Evolutionary conservation across 2,888 invertebrate species (phyloP), one percentile per base, ranked within the genome.

Genomic region (Zootermopsis nevadensis): DNA sequence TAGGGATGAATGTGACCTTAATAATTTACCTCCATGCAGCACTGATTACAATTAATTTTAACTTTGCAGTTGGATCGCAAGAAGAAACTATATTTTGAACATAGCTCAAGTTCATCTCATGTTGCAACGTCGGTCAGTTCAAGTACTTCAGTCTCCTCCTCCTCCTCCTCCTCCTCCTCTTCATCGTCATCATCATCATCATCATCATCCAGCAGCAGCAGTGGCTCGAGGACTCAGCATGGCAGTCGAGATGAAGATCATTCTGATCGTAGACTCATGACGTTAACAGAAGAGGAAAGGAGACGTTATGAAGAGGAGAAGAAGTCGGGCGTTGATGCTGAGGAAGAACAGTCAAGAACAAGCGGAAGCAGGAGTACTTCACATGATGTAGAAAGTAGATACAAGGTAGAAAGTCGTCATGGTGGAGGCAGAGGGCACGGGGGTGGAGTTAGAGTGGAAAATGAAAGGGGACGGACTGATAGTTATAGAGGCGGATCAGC

Each of bases 211-310:
- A 48, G 69, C 24, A 72, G 48, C 72, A 72, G 76, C 30, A 76
- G 76, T 30, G 48, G 76, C 38, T 67, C 80, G 33, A 80, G 67
- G 12, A 60, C n/a, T 7, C n/a, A 27, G 4, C n/a, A 1, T n/a
- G 60, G 60, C 0, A 60, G 60, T n/a, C 60, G n/a, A 27, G 27
- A 12, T 60, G 12, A n/a, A 60, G 60, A 3, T 0, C 60, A 60
- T n/a, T 27, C 60, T 27, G 86, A 86, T 55, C 84, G 24, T 27
- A 10, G 77, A 55, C 48, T 38, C 86, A n/a, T 82, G 86, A 53
- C 87, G 86, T 80, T 84, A 85, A 66, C 86, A 86, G 86, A 80
- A 85, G 84, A 27, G 84, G 85, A 86, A 82, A 84, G 83, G 12
- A 81, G 84, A 72, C 85, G 83, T 22, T 82, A 81, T 35, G 84